These are phyloP conservation scores for Eumeta japonica DNA, from an alignment of 1,140 invertebrate species.

Conservation along the genomic window DNA sequence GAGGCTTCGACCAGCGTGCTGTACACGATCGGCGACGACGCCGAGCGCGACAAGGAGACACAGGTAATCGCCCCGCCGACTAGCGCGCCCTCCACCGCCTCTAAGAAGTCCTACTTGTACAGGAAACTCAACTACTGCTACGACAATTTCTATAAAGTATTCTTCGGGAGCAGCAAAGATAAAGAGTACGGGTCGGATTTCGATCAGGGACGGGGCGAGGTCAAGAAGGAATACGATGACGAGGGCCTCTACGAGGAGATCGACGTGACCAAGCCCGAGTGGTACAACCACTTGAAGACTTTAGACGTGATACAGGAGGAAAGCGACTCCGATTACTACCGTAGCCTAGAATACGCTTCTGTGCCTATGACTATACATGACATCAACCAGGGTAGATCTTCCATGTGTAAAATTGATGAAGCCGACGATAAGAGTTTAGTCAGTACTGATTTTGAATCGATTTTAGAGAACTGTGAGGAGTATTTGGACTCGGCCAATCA, in stretches of 20 bases:
- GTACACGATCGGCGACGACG: slow-evolving; percentile 92
- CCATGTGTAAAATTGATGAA: too few relatives aligned
- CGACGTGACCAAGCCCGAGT: slow-evolving; percentile 29
- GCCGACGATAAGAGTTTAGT: not conserved
- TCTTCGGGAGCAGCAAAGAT: slow-evolving; percentile 30
- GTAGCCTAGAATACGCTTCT: slow-evolving; percentile 41
- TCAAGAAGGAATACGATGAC: slow-evolving; percentile 28
- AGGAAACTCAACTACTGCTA: slow-evolving; percentile 51
- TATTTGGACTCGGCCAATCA: slow-evolving; percentile 8
- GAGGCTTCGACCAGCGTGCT: slow-evolving; percentile 93
- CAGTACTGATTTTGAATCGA: slow-evolving; percentile 10
- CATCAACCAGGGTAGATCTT: slow-evolving; percentile 4
- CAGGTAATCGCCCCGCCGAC: slow-evolving; percentile 60
- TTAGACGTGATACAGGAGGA: slow-evolving; percentile 53
- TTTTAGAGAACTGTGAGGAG: slow-evolving; percentile 9
- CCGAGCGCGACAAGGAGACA: slow-evolving; percentile 73
- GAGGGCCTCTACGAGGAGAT: slow-evolving; percentile 53
- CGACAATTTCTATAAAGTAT: slow-evolving; percentile 50
- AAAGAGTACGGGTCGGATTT: slow-evolving; percentile 33
- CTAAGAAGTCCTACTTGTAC: slow-evolving; percentile 45
- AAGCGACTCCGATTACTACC: slow-evolving; percentile 52
- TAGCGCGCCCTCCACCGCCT: too few relatives aligned
- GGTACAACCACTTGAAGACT: slow-evolving; percentile 14
- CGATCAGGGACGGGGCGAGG: slow-evolving; percentile 15
- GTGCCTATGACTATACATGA: slow-evolving; percentile 14